Evolutionary conservation across 2,888 invertebrate genomes (phyloP).

Genomic region (Eristalinus sepulchralis): DNA sequence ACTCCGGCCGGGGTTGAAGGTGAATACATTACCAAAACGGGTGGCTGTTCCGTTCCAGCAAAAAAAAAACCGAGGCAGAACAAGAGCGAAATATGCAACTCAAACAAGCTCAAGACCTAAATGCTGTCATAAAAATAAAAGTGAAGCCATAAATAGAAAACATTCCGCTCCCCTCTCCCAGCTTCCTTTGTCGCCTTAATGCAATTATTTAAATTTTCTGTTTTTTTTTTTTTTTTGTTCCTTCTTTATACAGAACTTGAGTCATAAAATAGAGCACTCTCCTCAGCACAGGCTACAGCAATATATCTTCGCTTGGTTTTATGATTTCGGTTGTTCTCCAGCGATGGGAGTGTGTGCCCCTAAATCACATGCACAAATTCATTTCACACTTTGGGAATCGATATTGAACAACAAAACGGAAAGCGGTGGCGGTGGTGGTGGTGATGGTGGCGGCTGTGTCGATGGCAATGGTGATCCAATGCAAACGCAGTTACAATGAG

Average conservation of each 20-base stretch:
- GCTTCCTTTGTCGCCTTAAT: conserved; percentile 13
- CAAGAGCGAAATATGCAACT: neutral
- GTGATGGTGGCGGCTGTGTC: too few species aligned
- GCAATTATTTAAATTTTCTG: conserved; percentile 28
- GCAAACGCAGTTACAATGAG: conserved; percentile 35
- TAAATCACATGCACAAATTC: conserved; percentile 48
- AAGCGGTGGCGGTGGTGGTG: too few species aligned
- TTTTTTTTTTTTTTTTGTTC: too few species aligned
- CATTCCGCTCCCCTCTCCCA: neutral
- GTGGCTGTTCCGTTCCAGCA: neutral
- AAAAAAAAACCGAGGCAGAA: neutral
- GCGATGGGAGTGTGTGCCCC: neutral
- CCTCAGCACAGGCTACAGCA: neutral
- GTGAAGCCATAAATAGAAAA: neutral
- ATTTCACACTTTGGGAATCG: conserved; percentile 36
- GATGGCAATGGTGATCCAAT: neutral
- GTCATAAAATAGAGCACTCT: conserved; percentile 9
- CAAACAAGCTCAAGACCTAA: conserved; percentile 9
- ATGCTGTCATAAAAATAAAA: conserved; percentile 13
- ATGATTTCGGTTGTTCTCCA: neutral
- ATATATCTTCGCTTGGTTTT: conserved; percentile 14
- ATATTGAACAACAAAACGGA: conserved; percentile 21
- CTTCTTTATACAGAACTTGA: conserved; percentile 8
- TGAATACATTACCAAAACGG: neutral
- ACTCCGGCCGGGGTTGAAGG: neutral